Conservation (phyloP, 1,140 invertebrate species). For the Holcopasites calliopsidis region DNA sequence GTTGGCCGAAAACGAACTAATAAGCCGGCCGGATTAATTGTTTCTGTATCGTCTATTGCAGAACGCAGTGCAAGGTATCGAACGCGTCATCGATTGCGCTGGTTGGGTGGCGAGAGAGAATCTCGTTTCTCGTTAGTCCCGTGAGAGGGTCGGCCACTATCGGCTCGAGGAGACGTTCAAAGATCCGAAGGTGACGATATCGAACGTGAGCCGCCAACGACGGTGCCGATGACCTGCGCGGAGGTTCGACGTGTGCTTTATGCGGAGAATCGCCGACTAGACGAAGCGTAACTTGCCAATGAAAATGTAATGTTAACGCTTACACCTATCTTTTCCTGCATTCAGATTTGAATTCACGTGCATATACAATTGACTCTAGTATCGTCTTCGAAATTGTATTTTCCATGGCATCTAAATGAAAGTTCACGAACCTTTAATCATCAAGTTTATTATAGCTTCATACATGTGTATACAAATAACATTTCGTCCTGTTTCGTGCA, state of each 20-base stretch:
- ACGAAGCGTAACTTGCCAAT: not conserved
- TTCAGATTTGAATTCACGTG: too few relatives aligned
- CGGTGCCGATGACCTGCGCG: constrained; percentile 39
- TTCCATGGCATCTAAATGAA: too few relatives aligned
- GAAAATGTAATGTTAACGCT: too few relatives aligned
- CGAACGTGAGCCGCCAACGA: constrained; percentile 45
- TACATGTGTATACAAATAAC: not conserved
- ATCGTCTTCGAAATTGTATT: too few relatives aligned
- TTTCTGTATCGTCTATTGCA: not conserved
- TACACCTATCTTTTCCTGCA: too few relatives aligned
- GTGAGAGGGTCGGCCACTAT: constrained; percentile 47
- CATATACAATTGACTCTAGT: too few relatives aligned
- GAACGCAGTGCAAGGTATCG: constrained; percentile 19
- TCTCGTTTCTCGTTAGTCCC: constrained; percentile 71
- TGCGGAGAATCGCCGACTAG: constrained; percentile 1
- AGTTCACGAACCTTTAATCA: too few relatives aligned
- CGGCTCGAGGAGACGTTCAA: constrained; percentile 41
- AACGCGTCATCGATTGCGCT: constrained; percentile 45
- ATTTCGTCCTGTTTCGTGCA: not conserved
- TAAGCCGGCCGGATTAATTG: constrained; percentile 6
- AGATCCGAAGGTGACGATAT: constrained; percentile 69
- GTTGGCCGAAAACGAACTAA: not conserved
- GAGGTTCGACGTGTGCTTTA: constrained; percentile 12
- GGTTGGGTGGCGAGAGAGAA: constrained; percentile 68
- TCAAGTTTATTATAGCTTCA: too few relatives aligned